phyloP scores from a whole-genome alignment of 2,113 vertebrate genomes.

The Pollachius pollachius region DNA sequence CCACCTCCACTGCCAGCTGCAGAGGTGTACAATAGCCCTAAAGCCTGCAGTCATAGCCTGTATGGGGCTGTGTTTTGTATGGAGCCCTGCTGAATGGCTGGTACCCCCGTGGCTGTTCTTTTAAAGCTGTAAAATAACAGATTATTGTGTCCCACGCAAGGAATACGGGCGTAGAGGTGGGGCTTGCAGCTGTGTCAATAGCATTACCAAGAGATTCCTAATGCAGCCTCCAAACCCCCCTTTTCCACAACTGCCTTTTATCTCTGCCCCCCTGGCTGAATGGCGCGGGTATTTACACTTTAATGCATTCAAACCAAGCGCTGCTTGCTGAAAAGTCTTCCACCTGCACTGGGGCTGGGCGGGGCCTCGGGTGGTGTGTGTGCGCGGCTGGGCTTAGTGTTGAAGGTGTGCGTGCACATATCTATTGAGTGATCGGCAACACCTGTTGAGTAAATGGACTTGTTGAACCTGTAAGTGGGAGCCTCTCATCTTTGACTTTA shows the following conservation, averaged over 20 bases:
- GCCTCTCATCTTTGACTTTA: constrained; percentile 7
- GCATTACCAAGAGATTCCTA: constrained; percentile 50
- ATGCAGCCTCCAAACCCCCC: constrained; percentile 50
- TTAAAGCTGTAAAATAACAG: constrained; percentile 64
- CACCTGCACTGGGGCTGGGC: constrained; percentile 50
- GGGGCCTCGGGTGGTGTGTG: neutral
- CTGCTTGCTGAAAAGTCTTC: constrained; percentile 45
- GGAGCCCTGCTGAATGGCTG: constrained; percentile 47
- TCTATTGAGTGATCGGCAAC: constrained; percentile 56
- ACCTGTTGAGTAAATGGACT: constrained; percentile 58
- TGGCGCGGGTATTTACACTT: constrained; percentile 53
- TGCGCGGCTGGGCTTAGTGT: constrained; percentile 18
- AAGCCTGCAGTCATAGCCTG: constrained; percentile 42
- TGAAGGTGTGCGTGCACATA: constrained; percentile 51
- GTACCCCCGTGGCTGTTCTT: constrained; percentile 49
- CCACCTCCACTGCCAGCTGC: neutral
- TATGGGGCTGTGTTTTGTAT: constrained; percentile 46
- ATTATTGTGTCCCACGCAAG: constrained; percentile 52
- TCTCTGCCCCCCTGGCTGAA: constrained; percentile 54
- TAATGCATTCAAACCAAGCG: constrained; percentile 7
- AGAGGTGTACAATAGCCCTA: constrained; percentile 27
- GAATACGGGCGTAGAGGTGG: constrained; percentile 58
- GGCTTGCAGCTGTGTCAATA: constrained; percentile 78
- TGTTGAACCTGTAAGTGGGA: constrained; percentile 20
- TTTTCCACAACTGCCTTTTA: constrained; percentile 51